phyloP scores from a whole-genome alignment of 2,888 invertebrate species.

The Drosophila infuscata region DNA sequence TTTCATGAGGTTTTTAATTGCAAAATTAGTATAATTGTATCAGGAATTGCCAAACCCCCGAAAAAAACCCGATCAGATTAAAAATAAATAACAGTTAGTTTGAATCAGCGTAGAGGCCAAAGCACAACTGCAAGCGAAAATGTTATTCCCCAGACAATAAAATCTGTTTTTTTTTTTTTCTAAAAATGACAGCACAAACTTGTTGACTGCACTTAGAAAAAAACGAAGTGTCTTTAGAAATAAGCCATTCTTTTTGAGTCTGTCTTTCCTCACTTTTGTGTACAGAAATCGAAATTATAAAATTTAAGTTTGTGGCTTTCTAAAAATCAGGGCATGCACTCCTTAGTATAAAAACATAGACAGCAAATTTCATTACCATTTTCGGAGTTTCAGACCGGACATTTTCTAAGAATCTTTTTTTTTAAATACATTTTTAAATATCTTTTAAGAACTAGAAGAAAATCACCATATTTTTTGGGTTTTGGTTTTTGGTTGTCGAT shows the following conservation, averaged over 20 bases:
- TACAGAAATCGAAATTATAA: neutral
- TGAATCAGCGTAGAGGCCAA: neutral
- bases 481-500: neutral
- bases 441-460: neutral
- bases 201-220: neutral
- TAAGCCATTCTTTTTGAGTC: neutral
- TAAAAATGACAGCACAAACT: neutral
- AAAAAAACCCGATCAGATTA: neutral
- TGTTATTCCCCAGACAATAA: neutral
- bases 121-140: neutral
- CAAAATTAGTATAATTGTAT: neutral
- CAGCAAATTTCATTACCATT: neutral
- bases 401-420: neutral
- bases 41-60: neutral
- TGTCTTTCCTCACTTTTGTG: neutral
- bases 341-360: neutral
- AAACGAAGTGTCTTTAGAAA: neutral
- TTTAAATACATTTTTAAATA: neutral
- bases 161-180: neutral
- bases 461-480: neutral
- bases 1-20: neutral
- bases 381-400: neutral
- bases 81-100: neutral
- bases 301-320: neutral
- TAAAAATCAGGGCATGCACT: neutral